Percentiles rank a stretch among this genome's conserved stretches.
phyloP scores from a whole-genome alignment of 1,140 invertebrate species.

The Aphelinus atriplicis region DNA sequence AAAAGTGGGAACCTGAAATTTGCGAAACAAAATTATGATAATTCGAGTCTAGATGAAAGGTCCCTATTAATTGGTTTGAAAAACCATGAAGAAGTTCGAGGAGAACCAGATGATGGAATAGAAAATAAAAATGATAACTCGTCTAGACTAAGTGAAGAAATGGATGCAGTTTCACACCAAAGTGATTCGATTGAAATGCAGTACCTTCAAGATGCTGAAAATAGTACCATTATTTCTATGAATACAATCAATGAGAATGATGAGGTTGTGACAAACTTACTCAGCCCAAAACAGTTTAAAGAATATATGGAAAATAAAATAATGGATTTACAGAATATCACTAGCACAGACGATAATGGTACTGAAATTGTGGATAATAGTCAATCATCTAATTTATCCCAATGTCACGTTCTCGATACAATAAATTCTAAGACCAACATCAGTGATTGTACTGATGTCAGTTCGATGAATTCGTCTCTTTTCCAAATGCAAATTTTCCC shows the following conservation, averaged over 20 bases:
- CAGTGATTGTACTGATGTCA: not conserved
- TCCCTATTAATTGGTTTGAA: too few relatives aligned
- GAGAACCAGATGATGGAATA: not conserved
- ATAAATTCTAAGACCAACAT: too few relatives aligned
- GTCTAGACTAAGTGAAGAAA: not conserved
- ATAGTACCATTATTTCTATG: slow-evolving; percentile 44
- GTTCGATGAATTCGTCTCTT: not conserved
- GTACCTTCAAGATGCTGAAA: not conserved
- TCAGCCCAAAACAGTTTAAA: slow-evolving; percentile 46
- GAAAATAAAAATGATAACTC: slow-evolving; percentile 16
- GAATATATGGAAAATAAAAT: slow-evolving; percentile 45
- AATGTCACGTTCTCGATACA: not conserved
- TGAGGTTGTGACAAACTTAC: slow-evolving; percentile 39
- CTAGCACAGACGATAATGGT: slow-evolving; percentile 21
- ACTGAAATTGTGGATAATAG: not conserved
- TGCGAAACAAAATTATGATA: too few relatives aligned
- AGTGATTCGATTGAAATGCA: not conserved
- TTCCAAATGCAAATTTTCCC: not conserved
- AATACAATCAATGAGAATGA: slow-evolving; percentile 47
- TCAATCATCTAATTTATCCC: not conserved
- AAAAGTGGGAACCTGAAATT: slow-evolving; percentile 11
- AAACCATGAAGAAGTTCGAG: not conserved
- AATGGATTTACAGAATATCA: slow-evolving; percentile 18
- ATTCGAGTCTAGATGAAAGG: too few relatives aligned
- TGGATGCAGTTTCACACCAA: not conserved